Percentiles rank a stretch among this genome's conserved stretches.
Evolutionary conservation across 2,797 vertebrate genomes (phyloP).

Genomic region (Fringilla coelebs): DNA sequence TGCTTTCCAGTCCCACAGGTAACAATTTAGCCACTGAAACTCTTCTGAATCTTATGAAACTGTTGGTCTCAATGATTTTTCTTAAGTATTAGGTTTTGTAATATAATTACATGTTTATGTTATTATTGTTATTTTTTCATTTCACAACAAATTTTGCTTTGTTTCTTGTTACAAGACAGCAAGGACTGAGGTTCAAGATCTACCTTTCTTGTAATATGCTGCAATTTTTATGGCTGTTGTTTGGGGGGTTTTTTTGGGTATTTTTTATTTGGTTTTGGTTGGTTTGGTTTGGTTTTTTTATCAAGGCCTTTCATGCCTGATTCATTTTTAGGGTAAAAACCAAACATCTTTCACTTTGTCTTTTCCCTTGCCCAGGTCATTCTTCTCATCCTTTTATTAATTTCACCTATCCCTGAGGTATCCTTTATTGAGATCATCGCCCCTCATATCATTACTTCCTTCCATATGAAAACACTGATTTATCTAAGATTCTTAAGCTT

Average conservation of each 20-base stretch:
- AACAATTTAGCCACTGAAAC: not conserved
- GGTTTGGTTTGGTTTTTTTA: not conserved
- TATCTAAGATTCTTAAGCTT: not conserved
- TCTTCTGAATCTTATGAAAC: not conserved
- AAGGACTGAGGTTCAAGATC: not conserved
- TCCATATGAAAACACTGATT: not conserved
- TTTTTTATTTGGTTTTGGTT: not conserved
- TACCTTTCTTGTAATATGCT: not conserved
- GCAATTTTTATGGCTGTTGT: not conserved
- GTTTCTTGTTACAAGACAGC: not conserved
- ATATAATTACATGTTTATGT: not conserved
- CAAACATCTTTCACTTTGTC: not conserved
- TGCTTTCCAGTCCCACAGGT: not conserved
- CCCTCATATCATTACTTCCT: not conserved
- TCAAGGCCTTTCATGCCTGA: not conserved
- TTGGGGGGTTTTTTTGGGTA: no score
- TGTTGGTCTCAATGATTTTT: not conserved
- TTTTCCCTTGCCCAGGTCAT: not conserved
- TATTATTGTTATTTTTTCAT: not conserved
- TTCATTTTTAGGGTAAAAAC: not conserved
- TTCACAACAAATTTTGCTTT: not conserved
- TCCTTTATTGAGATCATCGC: not conserved
- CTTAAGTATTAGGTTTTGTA: not conserved
- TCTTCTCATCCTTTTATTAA: not conserved
- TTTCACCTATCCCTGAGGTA: not conserved